Percentiles rank a stretch among this genome's conserved stretches.
phyloP scores from a whole-genome alignment of 2,888 invertebrate genomes.

The Drosophila austrosaltans region DNA sequence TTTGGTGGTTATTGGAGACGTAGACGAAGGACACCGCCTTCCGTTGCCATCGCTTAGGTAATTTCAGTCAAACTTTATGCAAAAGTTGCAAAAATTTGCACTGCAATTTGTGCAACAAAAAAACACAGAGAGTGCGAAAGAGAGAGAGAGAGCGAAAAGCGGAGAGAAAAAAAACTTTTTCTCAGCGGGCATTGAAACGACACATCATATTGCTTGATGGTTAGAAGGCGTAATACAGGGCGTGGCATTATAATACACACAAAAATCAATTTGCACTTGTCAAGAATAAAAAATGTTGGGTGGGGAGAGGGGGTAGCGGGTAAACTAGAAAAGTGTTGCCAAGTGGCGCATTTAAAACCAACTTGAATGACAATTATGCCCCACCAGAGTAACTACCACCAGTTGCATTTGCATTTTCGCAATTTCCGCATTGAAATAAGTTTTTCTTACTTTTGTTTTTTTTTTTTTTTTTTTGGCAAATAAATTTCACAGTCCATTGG shows the following conservation, averaged over 20 bases:
- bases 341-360: conserved; percentile 59
- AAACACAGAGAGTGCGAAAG: not conserved
- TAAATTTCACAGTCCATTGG: conserved; percentile 9
- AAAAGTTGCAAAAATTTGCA: conserved; percentile 72
- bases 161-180: conserved; percentile 3
- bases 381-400: conserved; percentile 13
- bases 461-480: not conserved
- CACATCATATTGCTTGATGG: not conserved
- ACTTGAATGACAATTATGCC: conserved; percentile 61
- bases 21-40: conserved; percentile 13
- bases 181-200: conserved; percentile 1
- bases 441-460: conserved; percentile 1
- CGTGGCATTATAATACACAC: conserved; percentile 19
- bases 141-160: conserved; percentile 24
- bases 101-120: conserved; percentile 70
- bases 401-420: conserved; percentile 50
- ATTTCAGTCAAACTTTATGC: conserved; percentile 75
- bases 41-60: conserved; percentile 59
- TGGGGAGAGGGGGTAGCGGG: not conserved
- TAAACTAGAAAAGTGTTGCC: conserved; percentile 44
- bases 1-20: conserved; percentile 40
- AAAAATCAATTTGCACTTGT: conserved; percentile 60
- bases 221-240: conserved; percentile 5
- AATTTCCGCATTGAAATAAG: not conserved
- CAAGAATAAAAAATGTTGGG: conserved; percentile 9